Evolutionary conservation across 2,113 vertebrate genomes (phyloP).

Genomic region (Dipodomys ordii): DNA sequence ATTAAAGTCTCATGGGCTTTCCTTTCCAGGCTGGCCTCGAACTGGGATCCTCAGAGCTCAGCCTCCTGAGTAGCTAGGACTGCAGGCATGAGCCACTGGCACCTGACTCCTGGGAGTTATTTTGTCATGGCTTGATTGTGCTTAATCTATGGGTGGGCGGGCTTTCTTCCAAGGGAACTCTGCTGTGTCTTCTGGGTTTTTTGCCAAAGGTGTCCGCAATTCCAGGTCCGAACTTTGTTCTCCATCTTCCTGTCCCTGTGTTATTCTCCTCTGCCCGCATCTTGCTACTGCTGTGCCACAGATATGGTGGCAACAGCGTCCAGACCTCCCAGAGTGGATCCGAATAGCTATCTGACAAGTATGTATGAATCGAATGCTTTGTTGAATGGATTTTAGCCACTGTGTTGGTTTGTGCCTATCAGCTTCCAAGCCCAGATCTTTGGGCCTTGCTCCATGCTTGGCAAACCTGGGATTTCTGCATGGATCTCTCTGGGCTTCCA

Average conservation of each 20-base stretch:
- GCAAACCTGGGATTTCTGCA: constrained; percentile 38
- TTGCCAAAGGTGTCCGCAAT: not conserved
- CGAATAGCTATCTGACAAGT: not conserved
- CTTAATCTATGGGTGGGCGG: not conserved
- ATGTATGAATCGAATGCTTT: not conserved
- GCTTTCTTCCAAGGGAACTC: not conserved
- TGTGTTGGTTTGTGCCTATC: not conserved
- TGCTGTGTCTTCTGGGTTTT: not conserved
- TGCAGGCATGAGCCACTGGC: too few species aligned
- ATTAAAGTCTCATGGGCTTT: too few species aligned
- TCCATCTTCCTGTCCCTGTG: not conserved
- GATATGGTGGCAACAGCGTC: not conserved
- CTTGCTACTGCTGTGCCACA: not conserved
- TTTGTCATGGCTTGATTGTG: not conserved
- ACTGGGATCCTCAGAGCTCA: too few species aligned
- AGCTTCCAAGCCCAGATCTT: not conserved
- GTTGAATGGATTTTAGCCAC: not conserved
- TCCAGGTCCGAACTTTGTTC: not conserved
- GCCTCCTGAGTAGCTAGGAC: too few species aligned
- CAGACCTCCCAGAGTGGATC: not conserved
- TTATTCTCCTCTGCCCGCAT: not conserved
- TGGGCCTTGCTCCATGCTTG: not conserved
- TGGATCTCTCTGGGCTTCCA: not conserved
- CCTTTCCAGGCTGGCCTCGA: too few species aligned
- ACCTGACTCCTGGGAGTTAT: not conserved